Evolutionary conservation across 2,797 vertebrate genomes (phyloP), one percentile per base, ranked within the genome.

Genomic region (Danio tinwini): DNA sequence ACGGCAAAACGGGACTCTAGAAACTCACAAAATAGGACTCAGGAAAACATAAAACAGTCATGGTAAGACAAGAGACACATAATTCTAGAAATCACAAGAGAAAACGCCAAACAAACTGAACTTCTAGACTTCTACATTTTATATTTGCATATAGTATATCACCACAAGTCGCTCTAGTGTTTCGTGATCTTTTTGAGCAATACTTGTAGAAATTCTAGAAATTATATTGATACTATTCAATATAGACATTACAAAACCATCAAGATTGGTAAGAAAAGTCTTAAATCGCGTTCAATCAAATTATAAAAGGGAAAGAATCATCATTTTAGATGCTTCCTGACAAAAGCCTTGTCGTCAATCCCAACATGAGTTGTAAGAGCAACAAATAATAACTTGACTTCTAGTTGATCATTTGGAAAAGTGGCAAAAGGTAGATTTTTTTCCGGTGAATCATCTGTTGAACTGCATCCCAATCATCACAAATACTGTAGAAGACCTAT

Each of bases 21-120:
- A 73, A 59, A 56, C 16, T 47, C n/a, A 73, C 53, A 59, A 58
- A 70, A 53, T 17, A 40, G 39, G 39, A 72, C 7, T 58, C 13
- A 58, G n/a, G 39, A 56, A 21, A 40, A 12, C 53, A 14, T 5
- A 39, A 53, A 5, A 49, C 56, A 16, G 53, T 19, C 0, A 13
- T 49, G 16, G 53, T 59, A 29, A 29, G 29, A 37, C 40, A 16
- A 52, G 5, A 58, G 12, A 21, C 19, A 72, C 72, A 68, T 44
- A n/a, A 17, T 12, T 13, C n/a, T 29, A 56, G 39, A 56, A 72
- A 69, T 6, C 47, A 39, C 29, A 17, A 52, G 3, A 21, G 4
- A 45, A 68, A 45, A 12, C 62, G 7, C 40, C n/a, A 64, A 19
- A 45, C 12, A 65, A 45, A 4, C 6, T 13, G 6, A 21, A 44